Percentiles rank a stretch among this genome's conserved stretches.
Conservation (phyloP, 1,140 invertebrate species). For the Dysdera silvatica region DNA sequence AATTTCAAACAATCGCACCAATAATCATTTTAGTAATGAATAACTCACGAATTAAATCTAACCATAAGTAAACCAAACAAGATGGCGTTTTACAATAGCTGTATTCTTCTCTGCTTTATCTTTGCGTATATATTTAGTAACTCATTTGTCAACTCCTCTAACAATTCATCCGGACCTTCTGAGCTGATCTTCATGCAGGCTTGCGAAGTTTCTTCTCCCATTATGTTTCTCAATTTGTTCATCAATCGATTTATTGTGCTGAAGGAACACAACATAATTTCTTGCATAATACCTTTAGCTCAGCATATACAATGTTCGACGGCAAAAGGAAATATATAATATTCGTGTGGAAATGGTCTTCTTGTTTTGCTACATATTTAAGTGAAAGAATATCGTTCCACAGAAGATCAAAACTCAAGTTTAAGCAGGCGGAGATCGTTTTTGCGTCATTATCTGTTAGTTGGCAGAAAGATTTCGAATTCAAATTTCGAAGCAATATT, state of each 20-base stretch:
- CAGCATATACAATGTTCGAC: background rate
- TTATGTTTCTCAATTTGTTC: background rate
- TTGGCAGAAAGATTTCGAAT: background rate
- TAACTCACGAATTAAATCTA: too few relatives aligned
- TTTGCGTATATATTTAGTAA: too few relatives aligned
- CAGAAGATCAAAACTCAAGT: background rate
- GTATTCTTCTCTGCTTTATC: too few relatives aligned
- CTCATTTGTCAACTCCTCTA: too few relatives aligned
- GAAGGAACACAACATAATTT: background rate
- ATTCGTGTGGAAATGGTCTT: background rate
- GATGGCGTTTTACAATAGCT: too few relatives aligned
- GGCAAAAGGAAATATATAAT: background rate
- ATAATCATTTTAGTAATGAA: too few relatives aligned
- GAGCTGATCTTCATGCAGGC: too few relatives aligned
- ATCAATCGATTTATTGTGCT: background rate
- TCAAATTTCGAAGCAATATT: background rate
- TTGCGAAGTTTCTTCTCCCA: too few relatives aligned
- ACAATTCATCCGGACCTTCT: too few relatives aligned
- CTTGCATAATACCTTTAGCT: background rate
- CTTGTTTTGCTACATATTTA: background rate
- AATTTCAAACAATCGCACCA: too few relatives aligned
- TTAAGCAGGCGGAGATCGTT: background rate
- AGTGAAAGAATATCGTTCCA: background rate
- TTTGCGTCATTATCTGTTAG: background rate
- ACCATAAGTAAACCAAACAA: too few relatives aligned